Evolutionary conservation across 1,140 invertebrate genomes (phyloP).

Genomic region (Thrips palmi): DNA sequence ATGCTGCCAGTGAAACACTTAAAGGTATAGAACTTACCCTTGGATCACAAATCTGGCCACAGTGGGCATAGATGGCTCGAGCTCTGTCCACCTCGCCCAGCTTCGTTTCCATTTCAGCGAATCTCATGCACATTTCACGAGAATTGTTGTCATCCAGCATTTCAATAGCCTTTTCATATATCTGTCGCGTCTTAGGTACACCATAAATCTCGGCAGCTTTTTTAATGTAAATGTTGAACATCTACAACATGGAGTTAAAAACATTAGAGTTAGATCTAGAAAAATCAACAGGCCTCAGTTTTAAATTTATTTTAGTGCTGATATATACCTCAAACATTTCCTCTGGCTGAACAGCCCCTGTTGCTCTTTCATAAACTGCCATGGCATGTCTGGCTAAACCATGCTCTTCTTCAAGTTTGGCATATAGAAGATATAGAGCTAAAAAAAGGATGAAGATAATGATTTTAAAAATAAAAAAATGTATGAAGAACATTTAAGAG

Average conservation of each 20-base stretch:
- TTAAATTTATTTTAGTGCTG: conserved; percentile 7
- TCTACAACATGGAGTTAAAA: conserved; percentile 27
- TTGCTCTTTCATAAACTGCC: conserved; percentile 93
- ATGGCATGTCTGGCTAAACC: conserved; percentile 93
- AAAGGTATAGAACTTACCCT: conserved; percentile 32
- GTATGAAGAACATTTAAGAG: conserved; percentile 7
- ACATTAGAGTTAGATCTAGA: conserved; percentile 4
- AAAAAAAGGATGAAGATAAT: conserved; percentile 16
- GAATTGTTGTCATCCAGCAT: conserved; percentile 75
- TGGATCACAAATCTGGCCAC: conserved; percentile 98
- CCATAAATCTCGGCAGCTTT: conserved; percentile 96
- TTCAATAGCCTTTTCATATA: conserved; percentile 98
- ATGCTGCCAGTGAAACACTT: neutral
- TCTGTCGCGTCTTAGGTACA: conserved; percentile 85
- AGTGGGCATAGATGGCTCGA: conserved; percentile 91
- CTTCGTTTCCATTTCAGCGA: conserved; percentile 95
- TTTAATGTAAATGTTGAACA: conserved; percentile 98
- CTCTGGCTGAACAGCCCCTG: conserved; percentile 71
- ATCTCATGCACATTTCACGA: conserved; percentile 89
- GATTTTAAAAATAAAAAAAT: neutral
- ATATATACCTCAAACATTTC: conserved; percentile 70
- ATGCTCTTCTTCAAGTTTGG: conserved; percentile 96
- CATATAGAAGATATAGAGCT: conserved; percentile 89
- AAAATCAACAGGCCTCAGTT: conserved; percentile 6
- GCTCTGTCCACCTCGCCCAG: conserved; percentile 95